Evolutionary conservation across 1,140 invertebrate genomes (phyloP).

Genomic region (Drosophila santomea): DNA sequence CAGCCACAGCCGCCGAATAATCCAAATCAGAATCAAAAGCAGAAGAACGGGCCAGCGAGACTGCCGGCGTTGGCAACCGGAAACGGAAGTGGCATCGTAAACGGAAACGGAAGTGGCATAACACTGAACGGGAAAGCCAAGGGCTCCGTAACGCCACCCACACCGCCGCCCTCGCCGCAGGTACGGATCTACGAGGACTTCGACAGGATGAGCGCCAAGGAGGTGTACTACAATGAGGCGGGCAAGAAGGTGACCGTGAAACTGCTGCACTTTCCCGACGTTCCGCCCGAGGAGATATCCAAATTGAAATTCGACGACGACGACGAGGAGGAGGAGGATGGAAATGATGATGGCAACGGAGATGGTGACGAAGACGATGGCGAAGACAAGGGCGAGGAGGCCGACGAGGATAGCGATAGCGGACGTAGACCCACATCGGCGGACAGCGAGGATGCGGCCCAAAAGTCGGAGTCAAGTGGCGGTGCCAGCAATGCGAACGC

Average conservation of each 20-base stretch:
- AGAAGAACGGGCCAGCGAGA: conserved; percentile 1
- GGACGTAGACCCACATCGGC: conserved; percentile 13
- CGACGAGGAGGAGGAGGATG: conserved; percentile 24
- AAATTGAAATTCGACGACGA: conserved; percentile 79
- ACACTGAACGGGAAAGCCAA: conserved; percentile 1
- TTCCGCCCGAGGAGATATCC: conserved; percentile 77
- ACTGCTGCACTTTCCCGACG: conserved; percentile 79
- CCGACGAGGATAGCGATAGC: conserved; percentile 46
- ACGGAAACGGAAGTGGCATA: background rate
- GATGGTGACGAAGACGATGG: background rate
- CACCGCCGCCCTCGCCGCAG: conserved; percentile 70
- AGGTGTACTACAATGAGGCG: conserved; percentile 84
- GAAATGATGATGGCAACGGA: conserved; percentile 6
- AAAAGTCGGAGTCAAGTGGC: background rate
- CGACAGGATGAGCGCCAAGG: conserved; percentile 85
- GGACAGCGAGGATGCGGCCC: conserved; percentile 13
- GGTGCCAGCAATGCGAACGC: background rate
- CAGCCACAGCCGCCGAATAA: conserved; percentile 20
- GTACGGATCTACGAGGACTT: conserved; percentile 84
- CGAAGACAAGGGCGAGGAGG: conserved; percentile 18
- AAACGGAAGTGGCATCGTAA: conserved; percentile 4
- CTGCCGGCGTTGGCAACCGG: background rate
- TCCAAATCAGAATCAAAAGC: conserved; percentile 28
- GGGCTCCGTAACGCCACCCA: conserved; percentile 45
- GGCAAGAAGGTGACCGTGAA: conserved; percentile 83